Base-by-base conservation (phyloP, 2,113 vertebrate species). In the Sinocyclocheilus anophthalmus region DNA sequence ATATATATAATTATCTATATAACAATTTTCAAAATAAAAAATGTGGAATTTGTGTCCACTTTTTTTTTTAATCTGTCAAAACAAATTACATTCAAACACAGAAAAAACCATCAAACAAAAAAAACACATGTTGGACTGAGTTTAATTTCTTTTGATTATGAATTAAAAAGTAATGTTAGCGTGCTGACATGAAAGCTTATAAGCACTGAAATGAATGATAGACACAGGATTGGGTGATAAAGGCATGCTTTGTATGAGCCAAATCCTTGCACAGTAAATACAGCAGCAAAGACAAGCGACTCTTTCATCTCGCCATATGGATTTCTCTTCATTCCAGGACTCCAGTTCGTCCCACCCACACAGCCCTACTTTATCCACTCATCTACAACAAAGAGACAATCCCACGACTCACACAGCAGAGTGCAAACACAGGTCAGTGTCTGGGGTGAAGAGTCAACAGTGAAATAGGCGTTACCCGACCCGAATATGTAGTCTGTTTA, bases 321-420 rank as follows among this genome's bases (percentile, higher is more conserved):
- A 13, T 79, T 61, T 59, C 53, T 80, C 33, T 80, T 42, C 18
- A 59, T 20, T 0, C 8, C 77, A 63, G 57, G 57, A 80, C 77
- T 11, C 37, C 13, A 13, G 55, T 13, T 63, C 3, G 10, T 42
- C 77, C 55, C 77, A 70, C 37, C 81, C 18, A 24, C 3, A 6
- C 26, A 72, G 24, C 53, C 83, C 53, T 87, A 24, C 83, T 85
- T 67, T 85, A 42, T 72, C 84, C 80, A 24, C 53, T 84, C 82
- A 75, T 33, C 16, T 30, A 77, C 69, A 72, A 63, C 78, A 89
- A 86, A 72, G 73, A 72, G 69, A 12, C 39, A 82, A 83, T 86
- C 69, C 57, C 85, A 61, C 75, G 14, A 83, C 91, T 88, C 86
- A 72, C 90, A 87, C 83, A 53, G 65, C 39, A 88, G 88, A 85